Base-by-base conservation (phyloP, 2,797 vertebrate genomes). In the Coilia nasus region DNA sequence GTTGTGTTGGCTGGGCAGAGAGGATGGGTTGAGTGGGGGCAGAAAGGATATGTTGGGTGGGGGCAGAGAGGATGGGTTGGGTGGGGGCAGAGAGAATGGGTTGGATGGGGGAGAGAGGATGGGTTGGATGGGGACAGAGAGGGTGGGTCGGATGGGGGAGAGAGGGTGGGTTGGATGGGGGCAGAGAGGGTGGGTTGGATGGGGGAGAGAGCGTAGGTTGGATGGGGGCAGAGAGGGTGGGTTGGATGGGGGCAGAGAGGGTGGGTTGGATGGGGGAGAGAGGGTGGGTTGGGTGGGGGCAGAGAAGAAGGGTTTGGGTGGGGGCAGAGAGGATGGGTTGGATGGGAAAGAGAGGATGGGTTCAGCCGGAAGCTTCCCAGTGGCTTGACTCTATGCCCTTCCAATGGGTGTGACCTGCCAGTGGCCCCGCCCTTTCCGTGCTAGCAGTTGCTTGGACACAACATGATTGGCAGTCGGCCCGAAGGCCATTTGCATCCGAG, bases 401-500 rank as follows among this genome's bases (percentile, higher is more conserved):
- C 12, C 50, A 35, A 62, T 87, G 88, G 84, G 56, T 88, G 89
- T 88, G 81, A 85, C 86, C 87, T 86, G 83, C 60, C 87, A 10
- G 23, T 88, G 87, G 54, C 86, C 31, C 62, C 59, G 85, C 87
- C 87, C 83, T 88, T 88, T 89, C 92, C 92, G 84, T 88, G 87
- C 92, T 89, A 92, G 89, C 86, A 89, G 90, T 86, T 87, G 88
- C 87, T 81, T 93, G 93, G 89, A 91, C 86, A 44, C 86, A 80
- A 80, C 91, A 86, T 92, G 93, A 94, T 91, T 94, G 94, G 93
- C 93, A 93, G 91, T 88, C 85, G 88, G 93, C 93, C 93, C 87
- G 90, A 92, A 91, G 93, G 91, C 91, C 90, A 90, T 94, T 91
- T 90, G 94, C 93, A 95, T 95, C 93, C 92, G 91, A 89, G 92